Evolutionary conservation across 2,113 vertebrate species (phyloP), one percentile per base, ranked within the genome.

Genomic region (Nesospiza acunhae): DNA sequence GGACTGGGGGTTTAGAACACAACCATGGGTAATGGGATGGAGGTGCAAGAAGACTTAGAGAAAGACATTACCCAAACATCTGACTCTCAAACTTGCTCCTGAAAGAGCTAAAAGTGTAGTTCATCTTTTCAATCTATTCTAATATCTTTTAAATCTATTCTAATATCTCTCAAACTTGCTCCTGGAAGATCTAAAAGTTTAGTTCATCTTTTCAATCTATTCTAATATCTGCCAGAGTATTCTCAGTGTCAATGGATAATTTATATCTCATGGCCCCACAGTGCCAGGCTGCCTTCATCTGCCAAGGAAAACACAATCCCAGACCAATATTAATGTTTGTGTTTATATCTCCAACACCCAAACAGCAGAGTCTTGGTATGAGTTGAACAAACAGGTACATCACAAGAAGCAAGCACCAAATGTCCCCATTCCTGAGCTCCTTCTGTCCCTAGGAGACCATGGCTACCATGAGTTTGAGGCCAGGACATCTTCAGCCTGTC

Each of bases 21-120:
- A 89, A n/a, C 4, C 0, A 0, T 5, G 33, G 60, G 16, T 33
- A 90, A 49, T 5, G 24, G 21, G 12, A 9, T 33, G 12, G 15
- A 74, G 22, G 31, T 33, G 42, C 30, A 68, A 44, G 13, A 64
- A 55, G 30, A 60, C 17, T 17, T 26, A 10, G 46, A 62, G 49
- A 10, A 2, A 85, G 70, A 44, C 46, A n/a, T 35, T 74, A 28
- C 37, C 67, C 59, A 86, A 53, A 35, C 6, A 84, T 16, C 13
- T 73, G 73, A 49, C n/a, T 69, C 47, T 72, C 80, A 9, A 13
- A 33, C 70, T 46, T 83, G 20, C 64, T 55, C 42, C 46, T 67
- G 56, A 42, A 84, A 92, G 33, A 18, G 47, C 31, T 63, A 4
- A 7, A 90, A 80, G 42, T 62, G 74, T 4, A 39, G 42, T 10